Conservation (phyloP, 2,888 invertebrate species). For the Meteorus colon region DNA sequence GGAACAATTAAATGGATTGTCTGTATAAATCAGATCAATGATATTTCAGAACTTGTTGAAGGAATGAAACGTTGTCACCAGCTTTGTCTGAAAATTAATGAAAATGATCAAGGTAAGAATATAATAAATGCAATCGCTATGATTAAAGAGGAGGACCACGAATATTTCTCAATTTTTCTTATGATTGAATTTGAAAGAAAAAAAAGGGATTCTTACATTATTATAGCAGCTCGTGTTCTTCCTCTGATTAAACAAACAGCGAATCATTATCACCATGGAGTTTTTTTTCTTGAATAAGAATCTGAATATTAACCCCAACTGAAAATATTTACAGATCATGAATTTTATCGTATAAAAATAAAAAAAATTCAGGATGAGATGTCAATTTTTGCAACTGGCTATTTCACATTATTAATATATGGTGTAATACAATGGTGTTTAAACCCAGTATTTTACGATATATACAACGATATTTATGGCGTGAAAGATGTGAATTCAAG, state of each 20-base stretch:
- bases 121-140: not conserved
- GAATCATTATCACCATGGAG: no score
- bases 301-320: no score
- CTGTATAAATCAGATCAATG: slow-evolving; percentile 46
- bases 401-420: slow-evolving; percentile 49
- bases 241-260: no score
- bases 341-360: not conserved
- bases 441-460: slow-evolving; percentile 53
- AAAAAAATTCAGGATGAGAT: slow-evolving; percentile 41
- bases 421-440: slow-evolving; percentile 57
- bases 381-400: slow-evolving; percentile 48
- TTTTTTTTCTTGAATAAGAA: no score
- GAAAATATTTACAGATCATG: slow-evolving; percentile 7
- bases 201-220: no score
- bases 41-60: slow-evolving; percentile 45
- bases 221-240: no score
- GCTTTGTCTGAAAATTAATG: slow-evolving; percentile 48
- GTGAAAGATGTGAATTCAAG: slow-evolving; percentile 7
- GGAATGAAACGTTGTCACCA: slow-evolving; percentile 53
- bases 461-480: slow-evolving; percentile 31
- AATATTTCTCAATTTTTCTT: no score
- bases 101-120: slow-evolving; percentile 46
- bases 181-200: no score
- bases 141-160: no score
- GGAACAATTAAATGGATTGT: slow-evolving; percentile 56